Conservation (phyloP, 2,888 invertebrate species). For the Beris morrisii region DNA sequence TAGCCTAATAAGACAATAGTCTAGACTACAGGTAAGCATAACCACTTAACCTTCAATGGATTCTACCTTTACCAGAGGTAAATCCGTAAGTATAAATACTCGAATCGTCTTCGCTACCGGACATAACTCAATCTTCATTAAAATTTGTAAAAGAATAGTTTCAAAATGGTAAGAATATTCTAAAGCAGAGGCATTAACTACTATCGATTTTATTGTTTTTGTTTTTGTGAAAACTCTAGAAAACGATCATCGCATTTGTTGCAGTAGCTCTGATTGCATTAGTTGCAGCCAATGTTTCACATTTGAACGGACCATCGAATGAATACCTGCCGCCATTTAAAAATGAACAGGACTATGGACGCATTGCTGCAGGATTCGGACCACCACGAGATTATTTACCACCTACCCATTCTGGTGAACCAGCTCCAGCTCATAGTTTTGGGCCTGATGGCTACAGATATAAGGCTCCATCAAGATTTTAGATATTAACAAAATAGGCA, state of each 20-base stretch:
- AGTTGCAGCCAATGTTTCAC: neutral
- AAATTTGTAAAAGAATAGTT: neutral
- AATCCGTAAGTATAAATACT: neutral
- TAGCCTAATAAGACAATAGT: no score
- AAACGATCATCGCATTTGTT: slow-evolving; percentile 19
- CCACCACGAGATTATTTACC: slow-evolving; percentile 26
- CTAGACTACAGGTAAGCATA: no score
- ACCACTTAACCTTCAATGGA: no score
- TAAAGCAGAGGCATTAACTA: neutral
- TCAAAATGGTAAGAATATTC: slow-evolving; percentile 15
- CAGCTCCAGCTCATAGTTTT: slow-evolving; percentile 21
- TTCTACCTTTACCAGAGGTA: no score
- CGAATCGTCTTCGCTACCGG: neutral
- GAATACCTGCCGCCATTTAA: slow-evolving; percentile 23
- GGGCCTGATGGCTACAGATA: slow-evolving; percentile 23
- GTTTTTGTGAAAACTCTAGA: neutral
- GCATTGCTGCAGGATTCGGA: slow-evolving; percentile 21
- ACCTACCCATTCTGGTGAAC: slow-evolving; percentile 18
- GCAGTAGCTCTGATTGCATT: slow-evolving; percentile 6
- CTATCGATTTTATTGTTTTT: neutral
- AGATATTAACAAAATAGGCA: neutral
- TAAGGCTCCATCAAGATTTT: slow-evolving; percentile 13
- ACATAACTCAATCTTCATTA: neutral
- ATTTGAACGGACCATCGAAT: slow-evolving; percentile 14
- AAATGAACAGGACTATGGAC: slow-evolving; percentile 24